Evolutionary conservation across 2,797 vertebrate species (phyloP).

Genomic region (Chaetodon trifasciatus): DNA sequence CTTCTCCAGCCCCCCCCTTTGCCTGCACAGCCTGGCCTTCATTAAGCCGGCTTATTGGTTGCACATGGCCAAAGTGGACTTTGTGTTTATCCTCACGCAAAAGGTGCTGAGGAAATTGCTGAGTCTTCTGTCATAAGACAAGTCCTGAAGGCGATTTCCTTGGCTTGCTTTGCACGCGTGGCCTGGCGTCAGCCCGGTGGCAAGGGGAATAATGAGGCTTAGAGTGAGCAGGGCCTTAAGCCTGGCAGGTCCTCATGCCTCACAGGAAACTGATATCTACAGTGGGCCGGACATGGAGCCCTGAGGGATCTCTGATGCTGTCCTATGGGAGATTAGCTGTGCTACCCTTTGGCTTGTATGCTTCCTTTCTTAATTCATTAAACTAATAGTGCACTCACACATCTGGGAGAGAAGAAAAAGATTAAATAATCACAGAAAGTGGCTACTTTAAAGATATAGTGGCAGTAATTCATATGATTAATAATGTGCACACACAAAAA

Average conservation of each 20-base stretch:
- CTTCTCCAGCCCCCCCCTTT: slow-evolving; percentile 36
- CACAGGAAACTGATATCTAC: slow-evolving; percentile 76
- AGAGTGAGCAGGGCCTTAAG: slow-evolving; percentile 65
- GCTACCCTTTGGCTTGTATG: slow-evolving; percentile 65
- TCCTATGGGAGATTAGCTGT: slow-evolving; percentile 77
- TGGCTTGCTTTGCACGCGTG: slow-evolving; percentile 85
- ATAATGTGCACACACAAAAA: slow-evolving; percentile 6
- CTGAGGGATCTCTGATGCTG: slow-evolving; percentile 68
- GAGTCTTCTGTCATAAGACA: slow-evolving; percentile 82
- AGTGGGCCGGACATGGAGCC: slow-evolving; percentile 67
- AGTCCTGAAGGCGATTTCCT: slow-evolving; percentile 85
- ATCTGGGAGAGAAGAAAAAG: slow-evolving; percentile 30
- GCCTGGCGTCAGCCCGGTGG: slow-evolving; percentile 82
- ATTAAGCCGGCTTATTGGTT: slow-evolving; percentile 90
- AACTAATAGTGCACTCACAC: slow-evolving; percentile 65
- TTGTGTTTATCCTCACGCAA: slow-evolving; percentile 85
- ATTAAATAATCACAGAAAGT: slow-evolving; percentile 51
- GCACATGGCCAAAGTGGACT: slow-evolving; percentile 84
- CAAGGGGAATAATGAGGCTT: slow-evolving; percentile 77
- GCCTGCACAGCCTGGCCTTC: slow-evolving; percentile 82
- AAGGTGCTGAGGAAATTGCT: slow-evolving; percentile 90
- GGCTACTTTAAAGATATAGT: slow-evolving; percentile 39
- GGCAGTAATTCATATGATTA: slow-evolving; percentile 24
- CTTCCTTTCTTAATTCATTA: slow-evolving; percentile 73
- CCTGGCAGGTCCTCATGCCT: slow-evolving; percentile 67